phyloP scores from a whole-genome alignment of 2,888 invertebrate genomes.

The Phyllotreta cruciferae region DNA sequence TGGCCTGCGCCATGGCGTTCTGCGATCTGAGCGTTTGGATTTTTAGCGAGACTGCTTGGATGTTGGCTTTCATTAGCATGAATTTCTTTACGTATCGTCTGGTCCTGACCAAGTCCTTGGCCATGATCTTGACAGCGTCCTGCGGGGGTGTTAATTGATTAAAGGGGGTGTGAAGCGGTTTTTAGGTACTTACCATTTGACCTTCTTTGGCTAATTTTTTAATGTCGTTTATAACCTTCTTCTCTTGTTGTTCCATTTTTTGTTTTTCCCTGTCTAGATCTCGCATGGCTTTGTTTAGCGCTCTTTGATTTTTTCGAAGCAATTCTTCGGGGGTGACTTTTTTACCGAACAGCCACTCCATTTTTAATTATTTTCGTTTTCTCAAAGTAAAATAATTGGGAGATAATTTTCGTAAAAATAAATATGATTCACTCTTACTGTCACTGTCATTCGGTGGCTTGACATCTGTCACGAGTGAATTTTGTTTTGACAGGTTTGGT shows the following conservation, averaged over 20 bases:
- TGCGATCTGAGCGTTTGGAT: constrained; percentile 97
- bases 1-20: constrained; percentile 99
- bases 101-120: constrained; percentile 96
- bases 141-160: constrained; percentile 54
- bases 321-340: constrained; percentile 97
- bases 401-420: not conserved
- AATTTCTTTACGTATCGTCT: constrained; percentile 96
- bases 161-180: not conserved
- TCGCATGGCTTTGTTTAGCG: constrained; percentile 96
- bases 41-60: constrained; percentile 96
- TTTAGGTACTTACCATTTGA: constrained; percentile 83
- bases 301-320: constrained; percentile 97
- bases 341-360: constrained; percentile 97
- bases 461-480: no score
- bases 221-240: constrained; percentile 97
- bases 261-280: constrained; percentile 90
- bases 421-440: not conserved
- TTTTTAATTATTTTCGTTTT: constrained; percentile 52
- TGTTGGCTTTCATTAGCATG: constrained; percentile 99
- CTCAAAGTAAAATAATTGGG: not conserved
- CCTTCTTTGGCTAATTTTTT: constrained; percentile 99
- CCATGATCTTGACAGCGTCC: constrained; percentile 99
- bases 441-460: no score
- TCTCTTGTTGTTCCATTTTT: constrained; percentile 99
- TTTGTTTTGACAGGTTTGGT: no score